Evolutionary conservation across 2,113 vertebrate species (phyloP).

Genomic region (Ptyas mucosa): DNA sequence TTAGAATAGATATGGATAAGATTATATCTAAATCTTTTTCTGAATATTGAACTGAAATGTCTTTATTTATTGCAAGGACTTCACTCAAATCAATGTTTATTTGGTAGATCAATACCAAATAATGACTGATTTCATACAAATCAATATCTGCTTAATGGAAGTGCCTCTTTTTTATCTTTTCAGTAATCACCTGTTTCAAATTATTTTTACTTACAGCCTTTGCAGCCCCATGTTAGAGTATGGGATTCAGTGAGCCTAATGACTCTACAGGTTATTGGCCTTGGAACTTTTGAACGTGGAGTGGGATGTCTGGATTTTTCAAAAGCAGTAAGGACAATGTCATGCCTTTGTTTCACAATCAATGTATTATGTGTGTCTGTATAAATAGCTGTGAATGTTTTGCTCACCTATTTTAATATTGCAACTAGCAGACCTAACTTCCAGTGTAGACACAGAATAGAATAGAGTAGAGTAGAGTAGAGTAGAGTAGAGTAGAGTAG

Average conservation of each 20-base stretch:
- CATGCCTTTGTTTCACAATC: neutral
- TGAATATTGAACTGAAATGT: neutral
- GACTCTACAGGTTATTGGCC: conserved; percentile 86
- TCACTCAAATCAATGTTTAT: conserved; percentile 11
- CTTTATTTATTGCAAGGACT: neutral
- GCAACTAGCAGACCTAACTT: neutral
- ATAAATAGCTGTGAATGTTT: neutral
- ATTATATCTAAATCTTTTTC: neutral
- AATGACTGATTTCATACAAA: neutral
- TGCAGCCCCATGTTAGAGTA: conserved; percentile 92
- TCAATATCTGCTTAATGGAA: neutral
- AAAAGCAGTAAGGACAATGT: conserved; percentile 84
- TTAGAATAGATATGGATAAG: neutral
- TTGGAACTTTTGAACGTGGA: conserved; percentile 93
- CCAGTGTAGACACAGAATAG: neutral
- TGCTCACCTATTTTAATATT: neutral
- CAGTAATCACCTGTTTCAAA: neutral
- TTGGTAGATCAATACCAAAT: neutral
- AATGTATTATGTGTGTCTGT: rapidly evolving
- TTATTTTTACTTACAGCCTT: conserved; percentile 71
- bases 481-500: too few relatives aligned
- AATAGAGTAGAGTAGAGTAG: too few relatives aligned
- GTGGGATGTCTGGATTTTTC: conserved; percentile 94
- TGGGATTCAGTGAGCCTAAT: conserved; percentile 94
- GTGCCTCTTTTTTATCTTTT: neutral